Conservation (phyloP, 2,888 invertebrate species). For the Caenorhabditis angaria region DNA sequence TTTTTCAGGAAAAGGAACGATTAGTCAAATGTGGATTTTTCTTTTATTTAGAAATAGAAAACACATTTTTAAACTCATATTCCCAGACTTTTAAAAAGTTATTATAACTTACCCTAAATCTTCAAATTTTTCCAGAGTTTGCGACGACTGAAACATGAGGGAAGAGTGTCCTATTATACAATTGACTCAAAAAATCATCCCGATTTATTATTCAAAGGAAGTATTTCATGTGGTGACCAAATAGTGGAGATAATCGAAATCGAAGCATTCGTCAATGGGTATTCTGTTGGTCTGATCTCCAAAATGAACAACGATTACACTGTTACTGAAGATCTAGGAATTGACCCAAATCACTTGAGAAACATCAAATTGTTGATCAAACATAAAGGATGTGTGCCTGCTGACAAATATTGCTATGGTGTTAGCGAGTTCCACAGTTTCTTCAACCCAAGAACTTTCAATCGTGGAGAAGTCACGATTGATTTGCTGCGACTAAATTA, state of each 20-base stretch:
- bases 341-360: not conserved
- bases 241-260: not conserved
- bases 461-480: not conserved
- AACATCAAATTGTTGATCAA: constrained; percentile 7
- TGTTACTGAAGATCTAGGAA: not conserved
- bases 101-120: no score
- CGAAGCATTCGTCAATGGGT: not conserved
- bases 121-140: not conserved
- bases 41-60: no score
- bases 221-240: not conserved
- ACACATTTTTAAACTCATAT: no score
- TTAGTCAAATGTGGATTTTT: no score
- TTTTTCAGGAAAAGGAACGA: no score
- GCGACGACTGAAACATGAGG: not conserved
- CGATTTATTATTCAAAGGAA: not conserved
- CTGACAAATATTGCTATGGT: constrained; percentile 6
- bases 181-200: not conserved
- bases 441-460: not conserved
- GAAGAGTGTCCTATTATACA: not conserved
- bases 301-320: not conserved
- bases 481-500: not conserved
- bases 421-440: not conserved
- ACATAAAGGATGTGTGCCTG: constrained; percentile 11
- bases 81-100: no score
- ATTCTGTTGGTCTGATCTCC: not conserved